These are phyloP conservation scores for Plagiodera versicolora DNA, from an alignment of 2,888 invertebrate species.

Conservation along the genomic window DNA sequence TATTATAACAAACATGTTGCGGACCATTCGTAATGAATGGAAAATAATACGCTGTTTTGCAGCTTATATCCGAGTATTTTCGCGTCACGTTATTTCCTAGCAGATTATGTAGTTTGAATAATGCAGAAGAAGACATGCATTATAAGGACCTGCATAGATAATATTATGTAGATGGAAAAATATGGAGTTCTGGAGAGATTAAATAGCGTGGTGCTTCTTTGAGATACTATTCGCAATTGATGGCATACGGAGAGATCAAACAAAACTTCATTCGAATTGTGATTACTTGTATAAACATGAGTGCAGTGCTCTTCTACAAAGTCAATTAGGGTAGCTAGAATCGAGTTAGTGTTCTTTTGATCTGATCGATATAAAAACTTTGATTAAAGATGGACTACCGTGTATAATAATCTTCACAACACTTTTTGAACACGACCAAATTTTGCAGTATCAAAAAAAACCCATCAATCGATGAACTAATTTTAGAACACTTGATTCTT, in stretches of 20 bases:
- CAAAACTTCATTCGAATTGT: too few relatives aligned
- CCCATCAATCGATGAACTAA: too few relatives aligned
- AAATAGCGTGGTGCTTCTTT: neutral
- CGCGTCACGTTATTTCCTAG: neutral
- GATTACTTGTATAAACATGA: too few relatives aligned
- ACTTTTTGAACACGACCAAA: too few relatives aligned
- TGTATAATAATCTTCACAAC: too few relatives aligned
- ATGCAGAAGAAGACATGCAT: constrained; percentile 4
- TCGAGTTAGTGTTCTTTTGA: too few relatives aligned
- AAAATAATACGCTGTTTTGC: neutral
- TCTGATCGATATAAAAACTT: too few relatives aligned
- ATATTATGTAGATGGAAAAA: constrained; percentile 34
- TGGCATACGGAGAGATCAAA: constrained; percentile 23
- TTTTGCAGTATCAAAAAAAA: too few relatives aligned
- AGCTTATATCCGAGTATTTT: neutral
- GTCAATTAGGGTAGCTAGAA: too few relatives aligned
- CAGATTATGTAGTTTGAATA: neutral
- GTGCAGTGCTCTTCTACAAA: too few relatives aligned
- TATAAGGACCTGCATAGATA: constrained; percentile 8
- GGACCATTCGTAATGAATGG: neutral
- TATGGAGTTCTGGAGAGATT: constrained; percentile 16
- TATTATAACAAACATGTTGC: neutral
- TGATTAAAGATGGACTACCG: too few relatives aligned
- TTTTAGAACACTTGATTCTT: too few relatives aligned
- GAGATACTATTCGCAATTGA: constrained; percentile 9